Conservation (phyloP, 2,888 invertebrate genomes). For the Lycophotia porphyrea region DNA sequence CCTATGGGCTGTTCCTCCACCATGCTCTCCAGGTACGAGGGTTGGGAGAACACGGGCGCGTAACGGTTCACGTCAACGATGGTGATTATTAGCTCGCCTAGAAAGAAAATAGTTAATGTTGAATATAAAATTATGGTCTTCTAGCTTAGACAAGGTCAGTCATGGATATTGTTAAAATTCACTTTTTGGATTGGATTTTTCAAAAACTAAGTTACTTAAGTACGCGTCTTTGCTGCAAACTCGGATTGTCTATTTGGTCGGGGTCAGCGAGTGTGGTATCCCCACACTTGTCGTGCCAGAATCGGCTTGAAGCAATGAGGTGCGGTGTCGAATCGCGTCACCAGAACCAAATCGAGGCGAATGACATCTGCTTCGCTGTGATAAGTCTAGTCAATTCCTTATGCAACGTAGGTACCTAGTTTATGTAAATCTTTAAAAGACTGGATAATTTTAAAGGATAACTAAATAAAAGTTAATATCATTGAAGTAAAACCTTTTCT, state of each 20-base stretch:
- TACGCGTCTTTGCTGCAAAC: too few species aligned
- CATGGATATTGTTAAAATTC: too few species aligned
- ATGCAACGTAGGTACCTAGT: too few species aligned
- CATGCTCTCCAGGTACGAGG: slow-evolving; percentile 87
- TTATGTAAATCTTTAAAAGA: background rate
- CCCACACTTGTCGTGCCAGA: background rate
- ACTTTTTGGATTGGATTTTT: too few species aligned
- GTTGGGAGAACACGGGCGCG: slow-evolving; percentile 90
- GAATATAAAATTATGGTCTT: too few species aligned
- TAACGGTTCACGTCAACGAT: slow-evolving; percentile 93
- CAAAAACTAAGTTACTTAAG: too few species aligned
- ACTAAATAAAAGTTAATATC: background rate
- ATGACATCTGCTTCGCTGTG: background rate
- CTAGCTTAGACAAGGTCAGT: too few species aligned
- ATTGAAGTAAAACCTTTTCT: too few species aligned
- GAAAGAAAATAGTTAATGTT: slow-evolving; percentile 16
- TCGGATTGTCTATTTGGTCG: too few species aligned
- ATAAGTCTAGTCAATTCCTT: too few species aligned
- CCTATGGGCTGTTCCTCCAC: slow-evolving; percentile 96
- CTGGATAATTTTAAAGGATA: background rate
- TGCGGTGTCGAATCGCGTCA: background rate
- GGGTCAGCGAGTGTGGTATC: too few species aligned
- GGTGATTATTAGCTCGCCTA: slow-evolving; percentile 91
- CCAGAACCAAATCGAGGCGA: background rate
- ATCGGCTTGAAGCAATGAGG: background rate